phyloP scores from a whole-genome alignment of 2,888 invertebrate species.

The Clepsis dumicolana region DNA sequence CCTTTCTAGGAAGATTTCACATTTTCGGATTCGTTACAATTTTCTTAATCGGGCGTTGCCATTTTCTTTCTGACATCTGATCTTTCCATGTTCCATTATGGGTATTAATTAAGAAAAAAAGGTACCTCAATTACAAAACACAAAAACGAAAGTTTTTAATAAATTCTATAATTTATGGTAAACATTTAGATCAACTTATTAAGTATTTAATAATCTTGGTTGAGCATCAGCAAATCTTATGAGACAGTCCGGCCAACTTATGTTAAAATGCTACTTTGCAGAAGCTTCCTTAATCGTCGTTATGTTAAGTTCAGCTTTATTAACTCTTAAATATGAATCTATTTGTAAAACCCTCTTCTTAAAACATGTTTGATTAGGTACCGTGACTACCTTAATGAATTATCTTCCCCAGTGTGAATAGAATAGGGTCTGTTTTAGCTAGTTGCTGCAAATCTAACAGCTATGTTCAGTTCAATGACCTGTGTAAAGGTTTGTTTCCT shows the following conservation, averaged over 20 bases:
- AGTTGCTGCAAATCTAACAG: slow-evolving; percentile 56
- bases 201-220: slow-evolving; percentile 52
- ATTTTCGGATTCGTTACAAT: no score
- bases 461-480: slow-evolving; percentile 70
- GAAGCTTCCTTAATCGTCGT: slow-evolving; percentile 50
- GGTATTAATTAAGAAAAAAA: no score
- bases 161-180: no score
- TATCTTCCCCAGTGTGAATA: slow-evolving; percentile 43
- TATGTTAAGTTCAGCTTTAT: slow-evolving; percentile 51
- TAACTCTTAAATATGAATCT: slow-evolving; percentile 41
- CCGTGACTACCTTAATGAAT: slow-evolving; percentile 53
- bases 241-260: slow-evolving; percentile 67
- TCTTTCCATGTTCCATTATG: neutral
- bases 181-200: neutral
- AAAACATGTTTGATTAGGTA: slow-evolving; percentile 75
- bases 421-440: slow-evolving; percentile 51
- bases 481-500: slow-evolving; percentile 66
- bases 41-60: no score
- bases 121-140: no score
- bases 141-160: no score
- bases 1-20: no score
- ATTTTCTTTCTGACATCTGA: no score
- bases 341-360: slow-evolving; percentile 46
- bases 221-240: slow-evolving; percentile 64
- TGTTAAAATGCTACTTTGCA: slow-evolving; percentile 63